A percentile compares a stretch with the other conserved stretches of the same genome.
Evolutionary conservation across 1,140 invertebrate species (phyloP).

Genomic region (Bombus superbus): DNA sequence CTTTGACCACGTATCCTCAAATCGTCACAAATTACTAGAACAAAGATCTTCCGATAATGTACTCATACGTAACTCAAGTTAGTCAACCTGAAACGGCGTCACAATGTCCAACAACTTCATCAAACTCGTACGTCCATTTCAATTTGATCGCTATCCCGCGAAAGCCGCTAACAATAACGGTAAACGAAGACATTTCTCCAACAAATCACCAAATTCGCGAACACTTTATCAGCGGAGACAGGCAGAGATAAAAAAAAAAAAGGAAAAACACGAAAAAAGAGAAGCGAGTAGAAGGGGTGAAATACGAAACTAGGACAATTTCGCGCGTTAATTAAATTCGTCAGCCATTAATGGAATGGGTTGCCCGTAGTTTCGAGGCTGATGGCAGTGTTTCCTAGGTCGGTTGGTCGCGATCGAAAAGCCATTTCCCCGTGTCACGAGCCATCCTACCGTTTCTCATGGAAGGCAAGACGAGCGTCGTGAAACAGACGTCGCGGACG

Average conservation of each 20-base stretch:
- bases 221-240: neutral
- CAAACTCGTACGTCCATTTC: neutral
- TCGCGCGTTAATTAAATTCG: conserved; percentile 47
- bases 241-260: neutral
- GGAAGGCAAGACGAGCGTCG: conserved; percentile 38
- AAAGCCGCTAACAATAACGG: neutral
- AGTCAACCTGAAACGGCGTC: too few species aligned
- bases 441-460: conserved; percentile 21
- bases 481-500: conserved; percentile 36
- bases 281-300: too few species aligned
- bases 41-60: neutral
- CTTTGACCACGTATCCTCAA: too few species aligned
- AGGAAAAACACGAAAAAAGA: neutral
- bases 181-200: neutral
- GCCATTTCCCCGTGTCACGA: conserved; percentile 54
- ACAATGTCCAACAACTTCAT: neutral
- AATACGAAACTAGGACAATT: neutral
- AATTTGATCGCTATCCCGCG: neutral
- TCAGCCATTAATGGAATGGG: conserved; percentile 1
- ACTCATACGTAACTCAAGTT: too few species aligned
- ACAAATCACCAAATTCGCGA: neutral
- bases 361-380: conserved; percentile 23
- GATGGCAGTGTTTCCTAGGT: neutral
- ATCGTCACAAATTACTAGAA: neutral
- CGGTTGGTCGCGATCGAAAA: conserved; percentile 51